phyloP scores from a whole-genome alignment of 2,797 vertebrate species.

The Acanthurus tractus region DNA sequence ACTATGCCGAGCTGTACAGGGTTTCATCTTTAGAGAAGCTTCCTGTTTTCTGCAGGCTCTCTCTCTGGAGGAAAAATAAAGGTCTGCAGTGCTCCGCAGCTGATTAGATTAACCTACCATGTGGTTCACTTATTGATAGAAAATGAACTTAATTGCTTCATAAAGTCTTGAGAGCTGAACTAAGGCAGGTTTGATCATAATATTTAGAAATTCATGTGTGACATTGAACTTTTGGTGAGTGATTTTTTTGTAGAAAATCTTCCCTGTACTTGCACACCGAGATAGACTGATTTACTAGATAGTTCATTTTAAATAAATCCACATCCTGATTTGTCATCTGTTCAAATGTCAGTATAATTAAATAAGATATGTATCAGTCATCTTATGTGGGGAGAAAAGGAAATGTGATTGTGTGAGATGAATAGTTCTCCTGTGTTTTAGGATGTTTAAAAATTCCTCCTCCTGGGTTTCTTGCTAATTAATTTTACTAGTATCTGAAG shows the following conservation, averaged over 20 bases:
- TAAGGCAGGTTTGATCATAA: conserved; percentile 22
- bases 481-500: neutral
- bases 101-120: conserved; percentile 77
- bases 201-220: conserved; percentile 25
- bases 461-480: neutral
- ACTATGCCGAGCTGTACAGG: conserved; percentile 12
- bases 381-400: neutral
- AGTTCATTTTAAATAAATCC: conserved; percentile 23
- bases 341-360: conserved; percentile 11
- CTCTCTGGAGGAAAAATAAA: conserved; percentile 47
- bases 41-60: conserved; percentile 61
- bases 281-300: neutral
- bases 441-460: neutral
- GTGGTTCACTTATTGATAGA: conserved; percentile 59
- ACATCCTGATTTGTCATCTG: conserved; percentile 18
- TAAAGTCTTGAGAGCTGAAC: conserved; percentile 30
- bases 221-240: conserved; percentile 18
- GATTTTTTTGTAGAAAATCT: neutral
- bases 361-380: conserved; percentile 13
- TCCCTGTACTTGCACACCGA: conserved; percentile 18
- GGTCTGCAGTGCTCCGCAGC: conserved; percentile 30
- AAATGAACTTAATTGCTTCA: conserved; percentile 45
- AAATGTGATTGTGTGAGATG: conserved; percentile 20
- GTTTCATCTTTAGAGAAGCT: conserved; percentile 58
- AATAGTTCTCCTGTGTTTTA: conserved; percentile 16